phyloP scores from a whole-genome alignment of 1,140 invertebrate species.

The Popillia japonica region DNA sequence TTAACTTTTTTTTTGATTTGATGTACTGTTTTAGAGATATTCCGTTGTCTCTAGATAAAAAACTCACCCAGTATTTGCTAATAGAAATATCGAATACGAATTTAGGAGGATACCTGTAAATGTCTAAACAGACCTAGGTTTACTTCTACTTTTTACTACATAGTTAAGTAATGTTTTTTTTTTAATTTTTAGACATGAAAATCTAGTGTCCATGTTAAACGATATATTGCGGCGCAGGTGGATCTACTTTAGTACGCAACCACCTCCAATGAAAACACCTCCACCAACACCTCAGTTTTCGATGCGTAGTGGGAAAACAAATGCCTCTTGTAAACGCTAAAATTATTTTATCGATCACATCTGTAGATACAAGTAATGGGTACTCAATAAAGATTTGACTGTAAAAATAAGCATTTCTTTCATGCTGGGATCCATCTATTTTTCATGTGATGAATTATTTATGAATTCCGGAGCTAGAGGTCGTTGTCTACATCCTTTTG shows the following conservation, averaged over 20 bases:
- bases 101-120: no score
- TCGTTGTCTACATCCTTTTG: no score
- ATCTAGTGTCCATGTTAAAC: conserved; percentile 41
- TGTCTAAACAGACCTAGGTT: no score
- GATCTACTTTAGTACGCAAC: neutral
- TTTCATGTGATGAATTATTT: no score
- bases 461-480: no score
- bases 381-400: neutral
- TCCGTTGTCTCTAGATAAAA: no score
- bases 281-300: conserved; percentile 29
- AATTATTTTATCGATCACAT: neutral
- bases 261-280: conserved; percentile 17
- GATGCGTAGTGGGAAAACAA: neutral
- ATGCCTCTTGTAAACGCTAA: neutral
- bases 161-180: neutral
- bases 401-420: neutral
- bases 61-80: no score
- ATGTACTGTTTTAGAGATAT: no score
- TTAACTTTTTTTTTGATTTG: no score
- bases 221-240: conserved; percentile 46
- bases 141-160: no score
- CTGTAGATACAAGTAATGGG: neutral
- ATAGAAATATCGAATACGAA: no score
- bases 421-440: no score
- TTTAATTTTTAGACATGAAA: neutral